Percentiles rank a stretch among this genome's conserved stretches.
Conservation (phyloP, 1,140 invertebrate genomes). For the Neodiprion fabricii region DNA sequence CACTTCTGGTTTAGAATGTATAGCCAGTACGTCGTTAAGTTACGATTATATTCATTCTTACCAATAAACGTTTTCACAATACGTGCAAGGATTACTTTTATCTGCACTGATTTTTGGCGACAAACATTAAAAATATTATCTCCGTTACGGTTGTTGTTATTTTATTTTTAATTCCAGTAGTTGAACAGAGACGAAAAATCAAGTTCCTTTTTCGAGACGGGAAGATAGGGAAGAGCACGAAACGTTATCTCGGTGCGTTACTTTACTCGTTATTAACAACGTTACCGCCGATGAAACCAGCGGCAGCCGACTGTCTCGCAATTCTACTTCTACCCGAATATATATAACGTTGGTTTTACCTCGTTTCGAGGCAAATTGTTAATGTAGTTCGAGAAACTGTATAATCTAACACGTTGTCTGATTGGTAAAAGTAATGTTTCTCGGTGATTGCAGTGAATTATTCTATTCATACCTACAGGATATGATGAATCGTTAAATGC, state of each 20-base stretch:
- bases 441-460: background rate
- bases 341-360: background rate
- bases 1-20: too few species aligned
- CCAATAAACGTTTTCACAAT: slow-evolving; percentile 13
- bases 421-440: background rate
- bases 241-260: too few species aligned
- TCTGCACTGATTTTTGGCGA: background rate
- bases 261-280: slow-evolving; percentile 7
- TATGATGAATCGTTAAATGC: background rate
- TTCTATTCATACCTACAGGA: background rate
- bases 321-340: background rate
- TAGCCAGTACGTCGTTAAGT: slow-evolving; percentile 48
- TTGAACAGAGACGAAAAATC: too few species aligned
- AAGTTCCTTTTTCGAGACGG: too few species aligned
- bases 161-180: too few species aligned
- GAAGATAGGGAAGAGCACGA: too few species aligned
- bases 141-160: too few species aligned
- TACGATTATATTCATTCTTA: too few species aligned
- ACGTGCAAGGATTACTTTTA: slow-evolving; percentile 12
- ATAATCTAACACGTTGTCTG: background rate
- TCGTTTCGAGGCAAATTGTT: background rate
- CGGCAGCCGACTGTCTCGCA: slow-evolving; percentile 17
- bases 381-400: background rate
- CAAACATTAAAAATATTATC: too few species aligned
- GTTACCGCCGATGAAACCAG: slow-evolving; percentile 27